These are phyloP conservation scores for Porites rus DNA, from an alignment of 92 coral and sea anemone species.

Conservation along the genomic window DNA sequence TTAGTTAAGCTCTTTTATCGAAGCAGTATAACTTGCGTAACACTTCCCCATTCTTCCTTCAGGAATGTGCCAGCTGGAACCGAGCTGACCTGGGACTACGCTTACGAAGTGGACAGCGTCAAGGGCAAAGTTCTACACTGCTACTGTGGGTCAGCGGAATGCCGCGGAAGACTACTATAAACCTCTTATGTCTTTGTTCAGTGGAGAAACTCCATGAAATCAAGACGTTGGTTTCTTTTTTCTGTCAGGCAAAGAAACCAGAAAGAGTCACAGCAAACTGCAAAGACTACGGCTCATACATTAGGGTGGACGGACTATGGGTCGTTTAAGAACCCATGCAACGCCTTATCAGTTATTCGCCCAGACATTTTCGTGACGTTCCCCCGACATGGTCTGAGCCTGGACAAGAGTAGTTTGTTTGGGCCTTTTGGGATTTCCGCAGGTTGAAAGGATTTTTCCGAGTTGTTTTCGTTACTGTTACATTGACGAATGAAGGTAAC, in stretches of 20 bases:
- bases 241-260: not conserved
- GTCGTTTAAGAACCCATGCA: no score
- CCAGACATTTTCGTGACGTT: no score
- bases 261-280: not conserved
- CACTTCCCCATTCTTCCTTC: not conserved
- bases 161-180: slow-evolving; percentile 91
- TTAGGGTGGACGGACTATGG: not conserved
- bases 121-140: slow-evolving; percentile 92
- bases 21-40: no score
- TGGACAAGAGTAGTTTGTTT: not conserved
- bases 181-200: not conserved
- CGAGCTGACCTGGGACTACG: slow-evolving; percentile 98
- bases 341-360: no score
- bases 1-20: no score
- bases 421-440: not conserved
- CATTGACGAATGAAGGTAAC: not conserved
- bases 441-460: not conserved
- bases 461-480: not conserved
- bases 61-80: slow-evolving; percentile 94
- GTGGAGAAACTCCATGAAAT: not conserved
- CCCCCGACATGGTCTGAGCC: no score
- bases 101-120: slow-evolving; percentile 98
- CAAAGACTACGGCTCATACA: not conserved
- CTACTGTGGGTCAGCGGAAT: slow-evolving; percentile 96
- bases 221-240: not conserved